Percentiles rank a stretch among this genome's conserved stretches.
Evolutionary conservation across 1,140 invertebrate species (phyloP).

Genomic region (Drosophila ercepeae): DNA sequence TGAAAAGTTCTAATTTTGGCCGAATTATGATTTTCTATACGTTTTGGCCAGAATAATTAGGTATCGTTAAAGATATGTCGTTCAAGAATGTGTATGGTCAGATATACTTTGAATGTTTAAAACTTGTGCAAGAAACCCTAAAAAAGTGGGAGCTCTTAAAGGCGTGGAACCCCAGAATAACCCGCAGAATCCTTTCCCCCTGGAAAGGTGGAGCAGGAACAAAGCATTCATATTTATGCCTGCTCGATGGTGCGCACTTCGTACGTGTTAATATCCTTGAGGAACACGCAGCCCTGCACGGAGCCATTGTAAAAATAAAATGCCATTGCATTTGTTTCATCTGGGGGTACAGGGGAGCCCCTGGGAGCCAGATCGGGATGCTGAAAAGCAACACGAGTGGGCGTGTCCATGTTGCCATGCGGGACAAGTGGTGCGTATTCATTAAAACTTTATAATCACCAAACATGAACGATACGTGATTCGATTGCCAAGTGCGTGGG

Average conservation of each 20-base stretch:
- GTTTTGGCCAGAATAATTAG: too few species aligned
- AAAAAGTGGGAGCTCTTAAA: conserved; percentile 18
- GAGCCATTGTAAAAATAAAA: conserved; percentile 69
- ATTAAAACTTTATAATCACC: conserved; percentile 82
- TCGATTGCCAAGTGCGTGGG: conserved; percentile 67
- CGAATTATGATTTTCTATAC: too few species aligned
- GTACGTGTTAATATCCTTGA: conserved; percentile 77
- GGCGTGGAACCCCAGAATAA: neutral
- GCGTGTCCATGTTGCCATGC: conserved; percentile 30
- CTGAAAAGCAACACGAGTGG: conserved; percentile 23
- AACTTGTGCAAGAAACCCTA: too few species aligned
- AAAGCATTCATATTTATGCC: conserved; percentile 68
- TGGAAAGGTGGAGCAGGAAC: conserved; percentile 18
- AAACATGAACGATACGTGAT: conserved; percentile 75
- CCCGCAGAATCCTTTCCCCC: conserved; percentile 7
- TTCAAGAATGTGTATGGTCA: too few species aligned
- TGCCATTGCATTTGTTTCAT: conserved; percentile 57
- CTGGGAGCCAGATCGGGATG: conserved; percentile 5
- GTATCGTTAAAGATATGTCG: too few species aligned
- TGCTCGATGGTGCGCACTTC: conserved; percentile 45
- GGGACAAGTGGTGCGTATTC: conserved; percentile 70
- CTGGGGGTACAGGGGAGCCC: conserved; percentile 2
- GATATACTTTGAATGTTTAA: too few species aligned
- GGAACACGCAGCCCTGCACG: conserved; percentile 37
- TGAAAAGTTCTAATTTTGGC: too few species aligned